Evolutionary conservation across 2,888 invertebrate genomes (phyloP), one percentile per base, ranked within the genome.

Genomic region (Chrysina gloriosa): DNA sequence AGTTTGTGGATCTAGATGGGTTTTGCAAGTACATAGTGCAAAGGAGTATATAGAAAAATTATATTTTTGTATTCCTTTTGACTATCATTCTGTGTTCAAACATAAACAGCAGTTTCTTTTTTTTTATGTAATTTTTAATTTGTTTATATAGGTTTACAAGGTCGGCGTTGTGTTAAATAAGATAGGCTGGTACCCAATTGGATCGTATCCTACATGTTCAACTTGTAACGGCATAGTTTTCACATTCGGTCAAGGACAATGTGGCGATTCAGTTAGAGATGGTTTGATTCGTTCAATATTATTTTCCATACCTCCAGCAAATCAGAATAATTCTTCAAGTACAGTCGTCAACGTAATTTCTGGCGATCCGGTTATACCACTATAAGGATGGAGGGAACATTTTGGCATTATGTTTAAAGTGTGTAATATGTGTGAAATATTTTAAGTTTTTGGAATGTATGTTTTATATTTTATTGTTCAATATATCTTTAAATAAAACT

Each of bases 121-220:
- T n/a, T n/a, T n/a, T n/a, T n/a, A n/a, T 16, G 9, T 21, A 21
- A 50, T 11, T 11, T 11, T 6, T 63, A 48, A 36, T 63, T 67
- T 70, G 71, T 77, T 78, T 63, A n/a, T n/a, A n/a, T 82, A 92
- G 89, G 87, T 90, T 64, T 94, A 94, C 82, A 91, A 92, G 81
- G 90, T 94, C 74, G 93, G 92, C 56, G 92, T 94, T 23, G 92
- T 92, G 45, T 89, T 94, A 83, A 93, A 94, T 83, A 93, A 92
- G 80, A 86, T 88, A 70, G 94, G 94, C 9, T 91, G 91, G 88
- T 94, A 94, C 83, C 93, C 93, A 3, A 89, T 91, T 85, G 93
- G 92, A 71, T 87, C 88, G 3, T 92, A 92, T 79, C 88, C 89
- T 0, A 87, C 87, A 74, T 88, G 89, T 56, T 89, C 90, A 27